Base-by-base conservation (phyloP, 2,888 invertebrate species). In the Chloromyia formosa region DNA sequence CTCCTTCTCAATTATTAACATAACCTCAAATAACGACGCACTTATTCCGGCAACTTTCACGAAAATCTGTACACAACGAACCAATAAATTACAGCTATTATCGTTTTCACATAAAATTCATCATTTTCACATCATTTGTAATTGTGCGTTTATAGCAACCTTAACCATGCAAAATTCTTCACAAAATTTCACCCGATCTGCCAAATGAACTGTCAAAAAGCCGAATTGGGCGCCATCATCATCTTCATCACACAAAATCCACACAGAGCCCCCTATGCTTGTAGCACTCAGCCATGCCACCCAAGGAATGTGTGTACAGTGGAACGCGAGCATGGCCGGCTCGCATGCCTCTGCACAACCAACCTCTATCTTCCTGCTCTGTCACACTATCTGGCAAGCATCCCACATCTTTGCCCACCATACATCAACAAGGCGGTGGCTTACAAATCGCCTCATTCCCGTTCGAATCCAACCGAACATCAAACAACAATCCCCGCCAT, bases 401-500 rank as follows among this genome's bases (percentile, higher is more conserved):
- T 4, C 27, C 27, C 27, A 35, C 27, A 35, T 35, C 27, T 2
- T 7, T 35, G 27, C 27, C 27, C 27, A 35, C 27, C 27, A 35
- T 35, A 35, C 27, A 35, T 35, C 27, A 35, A 7, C 66, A 12
- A 66, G 66, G 45, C 66, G 49, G 27, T 35, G 27, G 49, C 49
- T 23, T 45, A 18, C 49, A 35, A 66, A 66, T 66, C 66, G 20
- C 23, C 10, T 49, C 66, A 16, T 20, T 42, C 66, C 66, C 45
- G 45, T 18, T 66, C 66, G 22, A 18, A 4, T 49, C 7, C 1
- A 35, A 35, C 3, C 27, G 12, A 16, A 35, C 71, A 56, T 22
- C 56, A 71, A 35, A 35, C 27, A 35, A 58, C 54, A n/a, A 49
- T 58, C 58, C 71, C 71, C 42, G 18, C 71, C 71, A 71, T 71